Evolutionary conservation across 2,797 vertebrate species (phyloP), one percentile per base, ranked within the genome.

Genomic region (Morelia viridis): DNA sequence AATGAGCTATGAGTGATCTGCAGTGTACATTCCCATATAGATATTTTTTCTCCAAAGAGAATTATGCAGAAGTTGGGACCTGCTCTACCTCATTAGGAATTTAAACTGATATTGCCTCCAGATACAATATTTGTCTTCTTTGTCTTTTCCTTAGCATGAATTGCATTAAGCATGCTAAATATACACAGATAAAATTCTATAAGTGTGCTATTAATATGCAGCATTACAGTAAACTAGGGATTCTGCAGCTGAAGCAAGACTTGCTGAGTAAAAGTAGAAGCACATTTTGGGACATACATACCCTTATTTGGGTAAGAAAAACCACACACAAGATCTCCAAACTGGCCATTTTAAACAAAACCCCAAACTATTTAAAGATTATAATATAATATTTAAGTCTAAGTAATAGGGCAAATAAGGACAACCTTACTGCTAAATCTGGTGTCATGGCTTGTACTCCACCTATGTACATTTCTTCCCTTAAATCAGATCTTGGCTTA

Each of bases 231-330:
- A 80, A 87, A 60, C 26, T 10, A 87, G 9, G 4, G 56, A 50
- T 88, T 57, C 91, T 86, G 71, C 35, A 65, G 12, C 0, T 0
- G 0, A 50, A 0, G 0, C 26, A 71, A 8, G 12, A 68, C 64
- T 57, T 4, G 31, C 41, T 11, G 2, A 31, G 31, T 89, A 17
- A 64, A 76, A 62, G 13, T 56, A 57, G 17, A 1, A 65, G 41
- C 89, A n/a, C 11, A 46, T 87, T 87, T 84, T 87, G n/a, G 28
- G 85, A 83, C 24, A 57, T 9, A 0, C 13, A 89, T 90, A 24
- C 28, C 90, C 91, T 92, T 58, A 83, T 92, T 89, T 41, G 50
- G 87, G 10, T 89, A 93, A 91, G 88, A 58, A 31, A n/a, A 93
- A 46, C 58, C 68, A 86, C 57, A 26, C 7, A 83, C 24, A 26